Percentiles rank a stretch among this genome's conserved stretches.
phyloP scores from a whole-genome alignment of 2,113 vertebrate species.

The Fukomys damarensis region DNA sequence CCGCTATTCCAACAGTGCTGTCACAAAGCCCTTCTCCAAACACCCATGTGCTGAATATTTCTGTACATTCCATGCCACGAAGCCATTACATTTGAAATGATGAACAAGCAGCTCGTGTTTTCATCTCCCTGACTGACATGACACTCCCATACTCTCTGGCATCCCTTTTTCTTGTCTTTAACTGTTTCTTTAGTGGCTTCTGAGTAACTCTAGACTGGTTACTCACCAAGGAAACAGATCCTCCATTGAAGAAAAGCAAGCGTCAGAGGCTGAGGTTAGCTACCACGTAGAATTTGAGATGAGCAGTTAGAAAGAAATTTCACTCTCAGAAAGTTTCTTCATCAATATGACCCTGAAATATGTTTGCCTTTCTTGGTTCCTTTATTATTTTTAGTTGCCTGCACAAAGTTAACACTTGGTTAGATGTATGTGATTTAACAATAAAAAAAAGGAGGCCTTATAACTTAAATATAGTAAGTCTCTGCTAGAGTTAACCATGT shows the following conservation, averaged over 20 bases:
- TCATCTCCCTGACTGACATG: accelerated
- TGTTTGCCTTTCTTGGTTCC: constrained; percentile 6
- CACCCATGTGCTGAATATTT: neutral
- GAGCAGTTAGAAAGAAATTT: neutral
- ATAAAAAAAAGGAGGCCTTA: constrained; percentile 7
- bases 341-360: constrained; percentile 12
- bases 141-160: neutral
- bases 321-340: neutral
- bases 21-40: neutral
- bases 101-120: neutral
- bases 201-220: neutral
- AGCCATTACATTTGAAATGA: neutral
- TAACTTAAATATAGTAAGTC: neutral
- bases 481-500: neutral
- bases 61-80: neutral
- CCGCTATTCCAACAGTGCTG: neutral
- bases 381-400: constrained; percentile 37
- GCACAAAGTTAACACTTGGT: neutral
- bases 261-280: constrained; percentile 9
- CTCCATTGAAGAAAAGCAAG: neutral
- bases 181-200: neutral
- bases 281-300: constrained; percentile 3
- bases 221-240: neutral
- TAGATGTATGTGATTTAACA: constrained; percentile 21
- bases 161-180: neutral